Evolutionary conservation across 2,888 invertebrate genomes (phyloP), one percentile per base, ranked within the genome.

Genomic region (Heliconius cydno): DNA sequence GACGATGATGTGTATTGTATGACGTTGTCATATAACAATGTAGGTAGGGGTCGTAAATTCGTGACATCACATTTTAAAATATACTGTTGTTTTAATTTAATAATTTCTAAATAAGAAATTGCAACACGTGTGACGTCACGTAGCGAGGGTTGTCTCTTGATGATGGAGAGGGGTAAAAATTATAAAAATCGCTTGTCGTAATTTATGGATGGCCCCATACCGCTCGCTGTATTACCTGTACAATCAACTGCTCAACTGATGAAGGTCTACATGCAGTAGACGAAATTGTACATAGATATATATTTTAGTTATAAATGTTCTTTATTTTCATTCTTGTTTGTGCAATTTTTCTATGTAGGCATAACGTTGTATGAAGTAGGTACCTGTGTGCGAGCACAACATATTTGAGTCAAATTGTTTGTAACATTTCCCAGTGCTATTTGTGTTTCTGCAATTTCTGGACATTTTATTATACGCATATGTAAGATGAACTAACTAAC

Each of bases 301-400:
- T 79, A 79, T 85, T 82, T 83, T 83, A 83, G 83, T 82, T 79
- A 67, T 83, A 77, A 81, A 81, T 77, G 80, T 78, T 75, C 78
- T 79, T 79, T 82, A 41, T 38, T 80, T 85, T 83, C 83, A 79
- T 83, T 86, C 82, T 87, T 85, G 85, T 87, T 87, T 86, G 92
- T 92, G 92, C 91, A 92, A 92, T 92, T 87, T 89, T 76, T 84
- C 78, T 81, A 76, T 84, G 82, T 90, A 89, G 87, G 84, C 84
- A 79, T 91, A 90, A 88, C 85, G 83, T 88, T 89, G 88, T 83
- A 85, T 73, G 73, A 87, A 84, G 88, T 52, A 52, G 22, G 52
- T 91, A 89, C 87, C 87, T 89, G 90, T 89, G 88, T 86, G 82
- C 82, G 83, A 86, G 83, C 85, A 80, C 82, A 77, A 15, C 75